Conservation (phyloP, 2,888 invertebrate species). For the Nysson spinosus region DNA sequence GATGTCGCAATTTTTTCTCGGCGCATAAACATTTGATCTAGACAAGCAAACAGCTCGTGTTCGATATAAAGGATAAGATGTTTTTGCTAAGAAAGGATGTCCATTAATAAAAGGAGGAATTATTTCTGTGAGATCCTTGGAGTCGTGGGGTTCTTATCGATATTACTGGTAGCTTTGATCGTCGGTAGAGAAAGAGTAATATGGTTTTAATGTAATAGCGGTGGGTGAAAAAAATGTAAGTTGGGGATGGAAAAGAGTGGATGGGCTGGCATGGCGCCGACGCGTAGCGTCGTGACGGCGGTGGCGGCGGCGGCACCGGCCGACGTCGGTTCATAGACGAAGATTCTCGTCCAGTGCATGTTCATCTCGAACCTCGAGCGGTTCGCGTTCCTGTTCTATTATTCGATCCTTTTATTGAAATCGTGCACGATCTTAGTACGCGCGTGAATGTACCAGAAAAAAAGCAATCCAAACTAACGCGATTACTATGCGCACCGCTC, state of each 20-base stretch:
- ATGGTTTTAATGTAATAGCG: conserved; percentile 5
- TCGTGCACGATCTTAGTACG: conserved; percentile 38
- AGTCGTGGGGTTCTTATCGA: neutral
- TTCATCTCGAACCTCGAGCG: conserved; percentile 53
- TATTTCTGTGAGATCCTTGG: neutral
- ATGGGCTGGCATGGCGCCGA: conserved; percentile 47
- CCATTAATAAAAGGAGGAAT: neutral
- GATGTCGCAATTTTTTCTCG: too few species aligned
- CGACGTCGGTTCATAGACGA: too few species aligned
- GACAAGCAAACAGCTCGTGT: too few species aligned
- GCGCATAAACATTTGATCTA: too few species aligned
- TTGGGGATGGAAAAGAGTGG: neutral
- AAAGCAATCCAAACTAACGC: conserved; percentile 5
- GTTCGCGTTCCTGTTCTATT: conserved; percentile 32
- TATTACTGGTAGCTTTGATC: neutral
- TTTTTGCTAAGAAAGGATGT: too few species aligned
- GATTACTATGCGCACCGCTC: conserved; percentile 36
- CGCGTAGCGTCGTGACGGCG: conserved; percentile 48
- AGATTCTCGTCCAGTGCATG: conserved; percentile 61
- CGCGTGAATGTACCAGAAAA: conserved; percentile 34
- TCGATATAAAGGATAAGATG: too few species aligned
- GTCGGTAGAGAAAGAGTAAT: neutral
- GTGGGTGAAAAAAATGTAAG: conserved; percentile 4
- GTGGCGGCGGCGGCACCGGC: conserved; percentile 40
- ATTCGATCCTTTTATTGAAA: conserved; percentile 8